phyloP scores from a whole-genome alignment of 2,797 vertebrate genomes.

The Myotis planiceps region DNA sequence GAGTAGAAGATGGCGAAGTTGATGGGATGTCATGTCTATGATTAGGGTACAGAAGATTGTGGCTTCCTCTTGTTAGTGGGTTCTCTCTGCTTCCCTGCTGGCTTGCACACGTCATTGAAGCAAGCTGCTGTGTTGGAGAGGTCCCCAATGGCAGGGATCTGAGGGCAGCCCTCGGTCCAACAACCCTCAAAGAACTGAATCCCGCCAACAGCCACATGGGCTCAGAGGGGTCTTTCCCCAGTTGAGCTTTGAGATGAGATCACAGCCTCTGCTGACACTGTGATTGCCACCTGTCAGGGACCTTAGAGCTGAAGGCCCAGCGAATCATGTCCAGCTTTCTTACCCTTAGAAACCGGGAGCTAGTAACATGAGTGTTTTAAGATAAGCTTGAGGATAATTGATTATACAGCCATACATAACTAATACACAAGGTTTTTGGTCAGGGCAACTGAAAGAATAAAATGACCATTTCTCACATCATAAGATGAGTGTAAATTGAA shows the following conservation, averaged over 20 bases:
- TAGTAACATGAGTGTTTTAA: background rate
- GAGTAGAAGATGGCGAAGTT: background rate
- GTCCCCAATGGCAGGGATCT: background rate
- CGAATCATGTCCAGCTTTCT: background rate
- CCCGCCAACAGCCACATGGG: no score
- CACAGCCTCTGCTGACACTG: rapidly evolving
- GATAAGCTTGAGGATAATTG: background rate
- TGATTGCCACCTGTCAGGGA: background rate
- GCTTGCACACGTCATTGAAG: background rate
- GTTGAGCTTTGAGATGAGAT: background rate
- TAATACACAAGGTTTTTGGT: background rate
- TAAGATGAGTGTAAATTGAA: background rate
- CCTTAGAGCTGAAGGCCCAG: no score
- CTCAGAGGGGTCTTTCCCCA: background rate
- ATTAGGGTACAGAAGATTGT: background rate
- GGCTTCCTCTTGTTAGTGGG: background rate
- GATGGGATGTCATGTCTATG: background rate
- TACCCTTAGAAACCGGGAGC: background rate
- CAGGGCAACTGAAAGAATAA: background rate
- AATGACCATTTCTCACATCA: background rate
- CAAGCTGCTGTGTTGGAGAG: background rate
- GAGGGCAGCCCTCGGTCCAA: background rate
- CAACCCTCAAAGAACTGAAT: rapidly evolving
- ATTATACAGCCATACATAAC: background rate
- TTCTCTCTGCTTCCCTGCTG: background rate